Evolutionary conservation across 2,888 invertebrate species (phyloP).

Genomic region (Lasioglossum pauxillum): DNA sequence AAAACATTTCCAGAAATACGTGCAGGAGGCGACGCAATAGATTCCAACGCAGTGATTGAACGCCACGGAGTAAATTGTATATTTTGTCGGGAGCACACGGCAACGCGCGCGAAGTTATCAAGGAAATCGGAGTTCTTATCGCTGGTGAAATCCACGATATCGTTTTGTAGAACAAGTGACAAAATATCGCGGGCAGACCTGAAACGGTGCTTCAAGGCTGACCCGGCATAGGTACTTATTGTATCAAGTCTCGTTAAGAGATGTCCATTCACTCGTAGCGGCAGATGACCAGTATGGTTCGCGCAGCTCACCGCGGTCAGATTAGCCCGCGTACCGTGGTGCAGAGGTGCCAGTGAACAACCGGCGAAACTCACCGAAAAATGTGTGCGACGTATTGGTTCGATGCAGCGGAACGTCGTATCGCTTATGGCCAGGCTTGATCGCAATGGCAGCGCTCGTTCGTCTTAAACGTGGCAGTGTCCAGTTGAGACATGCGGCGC

Average conservation of each 20-base stretch:
- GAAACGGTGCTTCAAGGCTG: conserved; percentile 81
- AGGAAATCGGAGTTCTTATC: conserved; percentile 36
- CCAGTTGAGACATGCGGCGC: conserved; percentile 86
- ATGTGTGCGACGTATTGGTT: conserved; percentile 64
- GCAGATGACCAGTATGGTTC: conserved; percentile 65
- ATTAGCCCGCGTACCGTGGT: conserved; percentile 55
- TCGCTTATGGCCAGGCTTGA: conserved; percentile 50
- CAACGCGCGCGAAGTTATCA: background rate
- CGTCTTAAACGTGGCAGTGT: conserved; percentile 86
- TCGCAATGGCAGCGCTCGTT: conserved; percentile 81
- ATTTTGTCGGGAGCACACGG: background rate
- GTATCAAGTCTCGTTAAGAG: conserved; percentile 84
- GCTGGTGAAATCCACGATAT: conserved; percentile 35
- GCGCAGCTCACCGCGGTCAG: conserved; percentile 66
- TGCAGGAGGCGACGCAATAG: background rate
- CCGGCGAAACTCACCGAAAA: conserved; percentile 22
- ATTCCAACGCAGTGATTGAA: background rate
- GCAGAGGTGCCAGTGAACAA: conserved; percentile 30
- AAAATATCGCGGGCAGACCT: conserved; percentile 70
- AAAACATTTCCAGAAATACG: too few relatives aligned
- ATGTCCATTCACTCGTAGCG: conserved; percentile 72
- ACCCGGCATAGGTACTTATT: conserved; percentile 82
- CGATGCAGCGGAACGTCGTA: conserved; percentile 55
- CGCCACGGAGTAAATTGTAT: background rate
- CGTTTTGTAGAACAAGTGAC: conserved; percentile 27